phyloP scores from a whole-genome alignment of 2,797 vertebrate species.

The Anguilla obscura region DNA sequence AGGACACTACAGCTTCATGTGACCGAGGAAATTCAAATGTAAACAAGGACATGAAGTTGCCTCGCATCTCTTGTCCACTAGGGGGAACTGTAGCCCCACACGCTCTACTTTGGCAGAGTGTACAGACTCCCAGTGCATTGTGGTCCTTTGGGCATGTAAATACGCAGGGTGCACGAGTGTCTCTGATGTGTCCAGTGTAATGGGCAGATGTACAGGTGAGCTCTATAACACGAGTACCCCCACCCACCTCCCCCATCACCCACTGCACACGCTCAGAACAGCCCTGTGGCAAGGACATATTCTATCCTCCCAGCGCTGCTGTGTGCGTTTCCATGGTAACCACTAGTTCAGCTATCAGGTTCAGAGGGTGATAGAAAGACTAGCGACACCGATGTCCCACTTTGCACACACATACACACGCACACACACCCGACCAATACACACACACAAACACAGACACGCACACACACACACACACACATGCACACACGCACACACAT shows the following conservation, averaged over 20 bases:
- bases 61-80: conserved; percentile 1
- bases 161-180: neutral
- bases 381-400: conserved; percentile 45
- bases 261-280: no score
- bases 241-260: no score
- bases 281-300: no score
- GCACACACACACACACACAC: neutral
- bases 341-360: conserved; percentile 59
- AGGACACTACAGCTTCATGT: neutral
- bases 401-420: neutral
- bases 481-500: neutral
- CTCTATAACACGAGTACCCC: no score
- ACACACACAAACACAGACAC: conserved; percentile 10
- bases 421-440: neutral
- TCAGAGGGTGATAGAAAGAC: conserved; percentile 38
- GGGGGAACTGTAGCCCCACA: conserved; percentile 18
- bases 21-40: neutral
- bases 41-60: neutral
- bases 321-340: conserved; percentile 68
- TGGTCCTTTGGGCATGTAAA: neutral
- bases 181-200: neutral
- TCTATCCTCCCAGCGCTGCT: neutral
- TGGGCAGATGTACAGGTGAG: no score
- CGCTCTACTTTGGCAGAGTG: neutral
- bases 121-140: neutral